Percentiles rank a stretch among this genome's conserved stretches.
phyloP scores from a whole-genome alignment of 1,140 invertebrate species.

The Catajapyx aquilonaris region DNA sequence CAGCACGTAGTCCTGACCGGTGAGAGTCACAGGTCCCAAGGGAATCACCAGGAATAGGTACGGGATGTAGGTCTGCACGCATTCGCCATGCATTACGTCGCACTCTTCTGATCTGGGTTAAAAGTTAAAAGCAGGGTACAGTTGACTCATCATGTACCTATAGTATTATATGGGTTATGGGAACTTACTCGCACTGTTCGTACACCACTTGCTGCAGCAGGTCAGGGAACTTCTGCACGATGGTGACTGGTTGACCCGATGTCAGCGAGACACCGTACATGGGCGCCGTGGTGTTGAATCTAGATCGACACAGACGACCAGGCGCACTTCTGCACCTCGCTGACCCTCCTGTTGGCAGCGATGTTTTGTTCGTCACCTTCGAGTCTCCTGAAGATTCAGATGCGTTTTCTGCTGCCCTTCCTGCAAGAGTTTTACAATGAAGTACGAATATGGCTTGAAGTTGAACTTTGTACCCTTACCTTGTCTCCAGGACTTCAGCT shows the following conservation, averaged over 20 bases:
- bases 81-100: conserved; percentile 65
- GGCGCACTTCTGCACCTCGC: conserved; percentile 23
- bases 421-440: neutral
- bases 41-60: conserved; percentile 79
- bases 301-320: conserved; percentile 55
- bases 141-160: too few species aligned
- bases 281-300: conserved; percentile 78
- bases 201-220: conserved; percentile 83
- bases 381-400: neutral
- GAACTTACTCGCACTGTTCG: conserved; percentile 55
- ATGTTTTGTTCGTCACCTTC: too few species aligned
- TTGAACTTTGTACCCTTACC: neutral
- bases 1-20: conserved; percentile 75
- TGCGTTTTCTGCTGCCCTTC: neutral
- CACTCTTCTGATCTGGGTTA: too few species aligned
- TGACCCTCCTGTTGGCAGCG: too few species aligned
- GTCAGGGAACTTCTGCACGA: conserved; percentile 85
- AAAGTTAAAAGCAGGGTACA: too few species aligned
- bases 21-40: conserved; percentile 68
- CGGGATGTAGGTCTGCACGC: conserved; percentile 77
- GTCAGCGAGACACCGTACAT: conserved; percentile 82
- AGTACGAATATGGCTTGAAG: neutral
- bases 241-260: conserved; percentile 75
- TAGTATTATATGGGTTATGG: too few species aligned
- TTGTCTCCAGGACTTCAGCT: neutral